Evolutionary conservation across 2,888 invertebrate species (phyloP).

Genomic region (Tineola bisselliella): DNA sequence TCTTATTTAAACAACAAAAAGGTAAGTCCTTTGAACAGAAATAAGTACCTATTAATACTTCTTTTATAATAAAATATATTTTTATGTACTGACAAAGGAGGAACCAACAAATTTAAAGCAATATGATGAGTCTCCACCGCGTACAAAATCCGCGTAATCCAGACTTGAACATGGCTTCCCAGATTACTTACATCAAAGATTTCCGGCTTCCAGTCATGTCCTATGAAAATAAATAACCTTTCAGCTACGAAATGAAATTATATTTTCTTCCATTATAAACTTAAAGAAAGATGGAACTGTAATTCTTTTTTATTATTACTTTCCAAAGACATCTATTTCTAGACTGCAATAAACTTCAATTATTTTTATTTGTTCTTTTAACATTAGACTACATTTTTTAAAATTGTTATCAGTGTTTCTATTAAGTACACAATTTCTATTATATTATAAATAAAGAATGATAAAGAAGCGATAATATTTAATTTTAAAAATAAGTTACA

Average conservation of each 20-base stretch:
- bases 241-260: not conserved
- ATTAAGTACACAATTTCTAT: too few species aligned
- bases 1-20: not conserved
- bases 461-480: too few species aligned
- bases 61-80: too few species aligned
- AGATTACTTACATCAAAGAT: conserved; percentile 17
- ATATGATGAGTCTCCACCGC: conserved; percentile 2
- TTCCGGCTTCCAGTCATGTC: not conserved
- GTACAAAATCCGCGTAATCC: conserved; percentile 36
- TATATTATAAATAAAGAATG: too few species aligned
- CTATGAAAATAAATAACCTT: conserved; percentile 4
- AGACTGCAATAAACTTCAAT: not conserved
- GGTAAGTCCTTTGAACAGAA: not conserved
- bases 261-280: not conserved
- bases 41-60: not conserved
- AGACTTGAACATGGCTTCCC: conserved; percentile 31
- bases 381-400: too few species aligned
- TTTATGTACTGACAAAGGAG: too few species aligned
- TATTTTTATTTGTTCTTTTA: not conserved
- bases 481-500: too few species aligned
- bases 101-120: too few species aligned
- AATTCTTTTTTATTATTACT: not conserved
- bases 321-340: not conserved
- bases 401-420: too few species aligned
- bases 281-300: not conserved